Conservation (phyloP, 2,113 vertebrate species). For the Vimba vimba region DNA sequence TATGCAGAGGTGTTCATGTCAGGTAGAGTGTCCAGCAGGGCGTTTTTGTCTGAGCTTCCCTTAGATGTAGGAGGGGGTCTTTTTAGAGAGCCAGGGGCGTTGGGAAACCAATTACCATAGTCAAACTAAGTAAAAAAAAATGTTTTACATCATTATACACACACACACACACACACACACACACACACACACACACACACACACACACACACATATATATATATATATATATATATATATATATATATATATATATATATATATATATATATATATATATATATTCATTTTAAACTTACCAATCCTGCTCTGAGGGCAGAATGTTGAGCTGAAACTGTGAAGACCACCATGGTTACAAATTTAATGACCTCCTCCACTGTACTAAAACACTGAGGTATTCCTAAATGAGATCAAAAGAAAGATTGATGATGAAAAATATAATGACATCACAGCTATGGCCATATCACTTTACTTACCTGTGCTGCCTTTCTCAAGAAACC, state of each 20-base stretch:
- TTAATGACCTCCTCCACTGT: constrained; percentile 24
- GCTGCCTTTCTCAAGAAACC: constrained; percentile 4
- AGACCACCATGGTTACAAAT: constrained; percentile 55
- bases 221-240: too few relatives aligned
- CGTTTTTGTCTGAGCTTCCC: constrained; percentile 19
- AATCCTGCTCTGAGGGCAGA: constrained; percentile 46
- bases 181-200: too few relatives aligned
- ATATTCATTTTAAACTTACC: neutral
- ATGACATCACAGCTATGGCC: neutral
- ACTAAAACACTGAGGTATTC: constrained; percentile 29
- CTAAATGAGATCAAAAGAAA: neutral
- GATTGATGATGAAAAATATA: neutral
- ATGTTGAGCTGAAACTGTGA: constrained; percentile 53
- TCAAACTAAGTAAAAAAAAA: constrained; percentile 37
- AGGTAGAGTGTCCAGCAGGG: constrained; percentile 32
- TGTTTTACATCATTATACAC: too few relatives aligned
- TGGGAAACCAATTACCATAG: constrained; percentile 46
- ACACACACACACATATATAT: too few relatives aligned
- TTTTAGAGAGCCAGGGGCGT: constrained; percentile 36
- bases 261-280: too few relatives aligned
- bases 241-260: too few relatives aligned
- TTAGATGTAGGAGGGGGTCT: constrained; percentile 39
- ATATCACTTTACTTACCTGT: neutral
- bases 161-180: too few relatives aligned
- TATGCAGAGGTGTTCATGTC: neutral